Evolutionary conservation across 2,888 invertebrate genomes (phyloP), one percentile per base, ranked within the genome.

Genomic region (Celastrina argiolus): DNA sequence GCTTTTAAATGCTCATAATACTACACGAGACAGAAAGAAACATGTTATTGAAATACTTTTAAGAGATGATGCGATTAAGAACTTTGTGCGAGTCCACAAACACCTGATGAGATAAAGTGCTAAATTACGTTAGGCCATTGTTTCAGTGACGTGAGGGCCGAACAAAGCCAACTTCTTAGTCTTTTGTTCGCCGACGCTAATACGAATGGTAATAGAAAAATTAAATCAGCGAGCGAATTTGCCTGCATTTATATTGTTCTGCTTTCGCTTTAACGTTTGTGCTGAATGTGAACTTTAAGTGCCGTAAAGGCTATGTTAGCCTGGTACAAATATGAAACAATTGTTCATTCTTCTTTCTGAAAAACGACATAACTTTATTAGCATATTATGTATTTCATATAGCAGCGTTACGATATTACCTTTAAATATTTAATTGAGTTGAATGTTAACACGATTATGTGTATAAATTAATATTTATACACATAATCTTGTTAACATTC

Each of bases 131-230:
- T 69, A 69, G 69, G 67, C 72, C 69, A 72, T 74, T 74, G 73
- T 73, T 71, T 74, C 70, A 71, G 72, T 70, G 70, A 69, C 70
- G 72, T 69, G 70, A 68, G 63, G 69, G 68, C 65, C 56, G 69
- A 72, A 74, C 71, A 74, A 74, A 72, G 70, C 68, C 73, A 73
- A 73, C 72, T 72, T 74, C 82, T 82, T 81, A 76, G 83, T 80
- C 86, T 84, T 87, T 88, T 88, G 88, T 88, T 67, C 69, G 59
- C 56, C 66, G 68, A 66, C 28, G 34, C 66, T 66, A 59, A 66
- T 66, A 66, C 59, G 59, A 66, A 66, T 66, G 59, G 66, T 66
- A 66, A 59, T 45, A 66, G 66, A 66, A 59, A 66, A 66, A 66
- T 59, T 66, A 66, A 67, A 66, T 66, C 64, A 36, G 26, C 10